phyloP scores from a whole-genome alignment of 2,888 invertebrate species.

The Drosophila longiperda region DNA sequence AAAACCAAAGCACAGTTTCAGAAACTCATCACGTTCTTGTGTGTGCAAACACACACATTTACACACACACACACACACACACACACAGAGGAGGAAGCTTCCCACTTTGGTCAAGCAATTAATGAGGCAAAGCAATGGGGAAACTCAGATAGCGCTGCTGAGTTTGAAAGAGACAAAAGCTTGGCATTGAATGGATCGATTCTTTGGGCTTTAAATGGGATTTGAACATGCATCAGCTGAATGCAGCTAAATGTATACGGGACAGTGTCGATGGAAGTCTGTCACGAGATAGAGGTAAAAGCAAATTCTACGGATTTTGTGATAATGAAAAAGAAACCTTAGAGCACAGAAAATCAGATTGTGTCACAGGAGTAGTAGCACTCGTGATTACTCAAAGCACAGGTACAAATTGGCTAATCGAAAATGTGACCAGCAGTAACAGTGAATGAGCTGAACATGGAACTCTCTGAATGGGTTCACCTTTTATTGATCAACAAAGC shows the following conservation, averaged over 20 bases:
- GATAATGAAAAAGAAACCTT: not conserved
- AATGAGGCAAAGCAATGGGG: not conserved
- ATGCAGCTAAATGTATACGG: not conserved
- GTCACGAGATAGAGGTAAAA: not conserved
- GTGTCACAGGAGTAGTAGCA: not conserved
- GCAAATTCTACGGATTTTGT: not conserved
- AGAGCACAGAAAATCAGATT: not conserved
- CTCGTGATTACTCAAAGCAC: not conserved
- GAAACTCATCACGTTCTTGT: conserved; percentile 30
- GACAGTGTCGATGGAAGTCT: not conserved
- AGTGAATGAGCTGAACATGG: not conserved
- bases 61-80: not conserved
- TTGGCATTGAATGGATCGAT: not conserved
- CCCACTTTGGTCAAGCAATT: not conserved
- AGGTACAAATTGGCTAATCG: not conserved
- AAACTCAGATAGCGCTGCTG: not conserved
- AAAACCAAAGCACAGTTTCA: conserved; percentile 34
- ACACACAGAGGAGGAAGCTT: not conserved
- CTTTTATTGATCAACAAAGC: not conserved
- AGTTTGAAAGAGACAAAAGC: not conserved
- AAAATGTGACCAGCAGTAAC: not conserved
- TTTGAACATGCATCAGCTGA: not conserved
- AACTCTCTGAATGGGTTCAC: not conserved
- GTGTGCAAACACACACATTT: not conserved
- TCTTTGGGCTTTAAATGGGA: not conserved